A percentile compares a stretch with the other conserved stretches of the same genome.
phyloP scores from a whole-genome alignment of 2,797 vertebrate species.

The Distichodus sexfasciatus region DNA sequence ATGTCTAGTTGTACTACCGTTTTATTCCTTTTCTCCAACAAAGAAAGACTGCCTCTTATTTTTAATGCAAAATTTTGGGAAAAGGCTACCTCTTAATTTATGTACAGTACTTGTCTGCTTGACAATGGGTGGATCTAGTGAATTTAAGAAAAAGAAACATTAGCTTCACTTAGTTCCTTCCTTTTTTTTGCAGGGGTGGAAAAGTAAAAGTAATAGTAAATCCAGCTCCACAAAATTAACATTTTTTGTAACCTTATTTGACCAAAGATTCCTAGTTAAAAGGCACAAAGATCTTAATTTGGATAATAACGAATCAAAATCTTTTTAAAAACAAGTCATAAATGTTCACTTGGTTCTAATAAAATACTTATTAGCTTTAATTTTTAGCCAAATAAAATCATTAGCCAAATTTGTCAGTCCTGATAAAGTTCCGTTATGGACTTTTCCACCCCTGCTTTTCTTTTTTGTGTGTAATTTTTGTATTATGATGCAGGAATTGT shows the following conservation, averaged over 20 bases:
- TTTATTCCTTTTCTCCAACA: background rate
- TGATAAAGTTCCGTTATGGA: too few species aligned
- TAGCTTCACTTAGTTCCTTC: conserved; percentile 33
- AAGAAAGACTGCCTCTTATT: conserved; percentile 53
- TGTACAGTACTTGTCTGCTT: conserved; percentile 57
- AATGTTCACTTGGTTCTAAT: too few species aligned
- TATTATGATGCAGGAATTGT: conserved; percentile 23
- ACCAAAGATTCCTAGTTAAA: too few species aligned
- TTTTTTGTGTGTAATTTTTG: conserved; percentile 47
- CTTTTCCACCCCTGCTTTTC: background rate
- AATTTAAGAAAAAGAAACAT: conserved; percentile 53
- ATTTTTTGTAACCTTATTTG: too few species aligned
- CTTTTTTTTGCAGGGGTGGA: background rate
- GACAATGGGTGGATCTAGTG: conserved; percentile 46
- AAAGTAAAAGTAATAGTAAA: too few species aligned
- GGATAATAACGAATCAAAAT: too few species aligned
- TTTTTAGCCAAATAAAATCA: too few species aligned
- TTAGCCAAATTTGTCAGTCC: too few species aligned
- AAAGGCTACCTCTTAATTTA: conserved; percentile 74
- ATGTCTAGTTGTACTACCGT: conserved; percentile 2
- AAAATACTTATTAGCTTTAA: too few species aligned
- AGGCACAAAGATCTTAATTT: too few species aligned
- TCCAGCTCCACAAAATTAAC: too few species aligned
- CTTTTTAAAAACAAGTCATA: too few species aligned
- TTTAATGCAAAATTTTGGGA: conserved; percentile 58